Conservation (phyloP, 2,888 invertebrate genomes). For the Tinea semifulvella region DNA sequence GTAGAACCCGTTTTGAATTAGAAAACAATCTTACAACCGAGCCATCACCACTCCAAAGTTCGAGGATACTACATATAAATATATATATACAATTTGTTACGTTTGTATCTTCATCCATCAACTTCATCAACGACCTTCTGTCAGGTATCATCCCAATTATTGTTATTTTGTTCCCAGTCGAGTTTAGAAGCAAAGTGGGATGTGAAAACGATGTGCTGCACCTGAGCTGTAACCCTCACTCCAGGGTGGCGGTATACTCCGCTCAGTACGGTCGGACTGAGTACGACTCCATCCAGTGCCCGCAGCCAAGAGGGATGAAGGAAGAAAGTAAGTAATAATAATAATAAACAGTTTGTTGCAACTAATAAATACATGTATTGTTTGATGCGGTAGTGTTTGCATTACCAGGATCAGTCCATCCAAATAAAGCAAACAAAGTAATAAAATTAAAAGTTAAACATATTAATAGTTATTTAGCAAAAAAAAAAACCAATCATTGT, state of each 20-base stretch:
- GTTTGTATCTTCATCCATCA: background rate
- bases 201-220: slow-evolving; percentile 92
- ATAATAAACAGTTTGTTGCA: background rate
- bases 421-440: too few relatives aligned
- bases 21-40: too few relatives aligned
- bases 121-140: background rate
- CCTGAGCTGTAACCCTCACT: slow-evolving; percentile 86
- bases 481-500: too few relatives aligned
- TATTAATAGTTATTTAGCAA: too few relatives aligned
- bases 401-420: too few relatives aligned
- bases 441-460: too few relatives aligned
- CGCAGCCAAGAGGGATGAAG: slow-evolving; percentile 84
- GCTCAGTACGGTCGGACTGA: slow-evolving; percentile 91
- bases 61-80: too few relatives aligned
- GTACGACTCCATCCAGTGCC: slow-evolving; percentile 87
- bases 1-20: too few relatives aligned
- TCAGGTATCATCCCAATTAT: background rate
- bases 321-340: slow-evolving; percentile 91
- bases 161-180: slow-evolving; percentile 70
- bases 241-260: slow-evolving; percentile 90
- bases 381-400: background rate
- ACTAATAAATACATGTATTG: background rate
- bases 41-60: too few relatives aligned
- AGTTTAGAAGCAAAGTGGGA: slow-evolving; percentile 92
- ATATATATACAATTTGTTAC: background rate